Conservation (phyloP, 2,113 vertebrate genomes). For the Callochromis pleurospilus region DNA sequence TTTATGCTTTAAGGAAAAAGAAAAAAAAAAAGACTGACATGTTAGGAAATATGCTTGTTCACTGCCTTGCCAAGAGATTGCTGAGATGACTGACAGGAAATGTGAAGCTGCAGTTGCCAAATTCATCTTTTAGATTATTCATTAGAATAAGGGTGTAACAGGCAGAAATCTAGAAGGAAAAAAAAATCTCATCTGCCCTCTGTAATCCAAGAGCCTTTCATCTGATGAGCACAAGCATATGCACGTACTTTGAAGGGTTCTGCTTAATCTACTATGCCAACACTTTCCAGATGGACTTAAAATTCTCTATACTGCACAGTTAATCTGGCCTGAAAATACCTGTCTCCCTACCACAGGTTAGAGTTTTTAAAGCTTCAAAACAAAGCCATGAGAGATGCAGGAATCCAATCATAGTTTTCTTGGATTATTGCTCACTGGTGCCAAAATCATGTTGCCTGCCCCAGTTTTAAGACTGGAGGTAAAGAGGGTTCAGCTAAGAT, state of each 20-base stretch:
- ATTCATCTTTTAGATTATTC: not conserved
- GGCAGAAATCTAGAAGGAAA: not conserved
- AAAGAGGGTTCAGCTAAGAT: not conserved
- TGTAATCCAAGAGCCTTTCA: not conserved
- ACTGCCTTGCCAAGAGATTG: not conserved
- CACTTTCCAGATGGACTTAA: not conserved
- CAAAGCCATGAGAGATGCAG: not conserved
- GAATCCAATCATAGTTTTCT: not conserved
- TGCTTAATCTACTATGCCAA: not conserved
- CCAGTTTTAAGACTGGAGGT: not conserved
- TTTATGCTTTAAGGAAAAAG: not conserved
- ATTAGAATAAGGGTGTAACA: not conserved
- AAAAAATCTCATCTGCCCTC: not conserved
- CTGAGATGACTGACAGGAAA: not conserved
- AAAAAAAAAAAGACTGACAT: not conserved
- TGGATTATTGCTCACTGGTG: not conserved
- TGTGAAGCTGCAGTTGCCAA: not conserved
- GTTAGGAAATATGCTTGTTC: not conserved
- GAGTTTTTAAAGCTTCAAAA: not conserved
- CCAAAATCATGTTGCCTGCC: not conserved
- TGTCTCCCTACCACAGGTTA: not conserved
- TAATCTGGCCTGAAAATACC: not conserved
- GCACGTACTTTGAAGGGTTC: not conserved
- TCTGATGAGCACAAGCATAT: not conserved
- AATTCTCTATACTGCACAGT: not conserved